Percentiles rank a stretch among this genome's conserved stretches.
These are phyloP conservation scores for Phyllotreta striolata DNA, from an alignment of 2,888 invertebrate genomes.

Conservation along the genomic window DNA sequence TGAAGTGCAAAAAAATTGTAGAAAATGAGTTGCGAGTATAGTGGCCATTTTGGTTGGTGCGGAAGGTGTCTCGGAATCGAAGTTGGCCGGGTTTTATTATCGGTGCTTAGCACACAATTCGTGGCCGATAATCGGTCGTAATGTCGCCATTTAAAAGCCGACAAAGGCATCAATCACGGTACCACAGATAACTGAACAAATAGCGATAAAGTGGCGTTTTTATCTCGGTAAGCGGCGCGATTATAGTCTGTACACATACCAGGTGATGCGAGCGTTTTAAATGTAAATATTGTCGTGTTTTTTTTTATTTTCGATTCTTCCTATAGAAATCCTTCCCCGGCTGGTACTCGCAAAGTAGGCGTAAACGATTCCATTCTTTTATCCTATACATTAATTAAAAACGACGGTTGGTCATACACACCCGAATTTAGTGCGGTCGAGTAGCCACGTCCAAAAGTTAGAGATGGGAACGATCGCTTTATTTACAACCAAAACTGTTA, in stretches of 20 bases:
- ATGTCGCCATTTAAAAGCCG: conserved; percentile 57
- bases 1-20: no score
- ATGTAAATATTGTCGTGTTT: conserved; percentile 45
- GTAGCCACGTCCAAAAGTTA: no score
- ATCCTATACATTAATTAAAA: no score
- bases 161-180: conserved; percentile 58
- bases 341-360: no score
- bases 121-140: conserved; percentile 52
- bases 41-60: conserved; percentile 33
- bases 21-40: conserved; percentile 34
- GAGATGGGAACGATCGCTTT: no score
- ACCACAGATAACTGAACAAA: conserved; percentile 52
- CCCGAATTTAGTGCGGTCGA: no score
- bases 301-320: no score
- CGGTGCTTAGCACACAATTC: conserved; percentile 52
- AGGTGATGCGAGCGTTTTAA: conserved; percentile 46
- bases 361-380: no score
- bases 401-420: no score
- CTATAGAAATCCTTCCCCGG: no score
- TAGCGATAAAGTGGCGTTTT: conserved; percentile 51
- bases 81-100: conserved; percentile 37
- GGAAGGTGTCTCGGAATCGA: conserved; percentile 22
- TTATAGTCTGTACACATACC: conserved; percentile 41
- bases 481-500: no score
- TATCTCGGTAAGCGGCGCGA: conserved; percentile 49